These are phyloP conservation scores for Astropecten irregularis DNA, from an alignment of 53 echinoderm and acorn worm genomes.

Conservation along the genomic window DNA sequence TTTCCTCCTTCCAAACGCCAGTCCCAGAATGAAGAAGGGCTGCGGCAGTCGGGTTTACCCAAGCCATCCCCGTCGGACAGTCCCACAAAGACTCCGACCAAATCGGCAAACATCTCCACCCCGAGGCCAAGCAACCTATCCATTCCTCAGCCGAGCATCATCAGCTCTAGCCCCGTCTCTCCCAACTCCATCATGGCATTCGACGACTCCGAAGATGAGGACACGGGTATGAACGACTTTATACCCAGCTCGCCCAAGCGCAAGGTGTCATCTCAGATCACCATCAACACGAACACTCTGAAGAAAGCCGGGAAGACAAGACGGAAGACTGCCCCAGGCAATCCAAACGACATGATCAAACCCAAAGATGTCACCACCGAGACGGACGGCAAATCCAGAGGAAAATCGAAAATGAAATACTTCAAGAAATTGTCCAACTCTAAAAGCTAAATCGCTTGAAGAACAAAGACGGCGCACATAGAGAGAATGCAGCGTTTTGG, in stretches of 20 bases:
- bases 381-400: not conserved
- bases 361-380: not conserved
- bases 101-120: not conserved
- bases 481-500: too few relatives aligned
- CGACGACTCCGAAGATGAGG: constrained; percentile 52
- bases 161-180: not conserved
- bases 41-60: not conserved
- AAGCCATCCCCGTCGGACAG: not conserved
- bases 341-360: not conserved
- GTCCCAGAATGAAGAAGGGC: not conserved
- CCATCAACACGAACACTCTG: not conserved
- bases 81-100: not conserved
- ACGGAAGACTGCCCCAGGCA: constrained; percentile 7
- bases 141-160: not conserved
- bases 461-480: not conserved
- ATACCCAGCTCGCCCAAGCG: constrained; percentile 58
- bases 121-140: not conserved
- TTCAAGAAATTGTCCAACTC: not conserved
- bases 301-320: constrained; percentile 13
- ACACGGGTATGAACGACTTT: not conserved
- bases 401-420: not conserved
- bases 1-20: not conserved
- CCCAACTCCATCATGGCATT: constrained; percentile 56
- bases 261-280: not conserved
- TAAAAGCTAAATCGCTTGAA: not conserved